phyloP scores from a whole-genome alignment of 2,797 vertebrate genomes.

The Enteromius anoplus region DNA sequence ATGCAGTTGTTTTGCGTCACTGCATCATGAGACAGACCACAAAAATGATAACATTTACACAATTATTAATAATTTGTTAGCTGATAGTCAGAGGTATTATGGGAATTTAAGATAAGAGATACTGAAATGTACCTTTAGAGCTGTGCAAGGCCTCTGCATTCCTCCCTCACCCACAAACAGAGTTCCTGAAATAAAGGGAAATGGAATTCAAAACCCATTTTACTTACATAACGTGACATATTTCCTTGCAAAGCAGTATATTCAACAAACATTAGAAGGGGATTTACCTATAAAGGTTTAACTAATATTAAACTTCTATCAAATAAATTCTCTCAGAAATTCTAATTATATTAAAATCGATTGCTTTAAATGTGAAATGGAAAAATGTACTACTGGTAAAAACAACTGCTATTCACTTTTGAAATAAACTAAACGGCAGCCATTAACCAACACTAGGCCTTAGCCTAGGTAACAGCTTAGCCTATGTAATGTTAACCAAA shows the following conservation, averaged over 20 bases:
- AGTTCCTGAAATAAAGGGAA: conserved; percentile 27
- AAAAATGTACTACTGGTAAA: not conserved
- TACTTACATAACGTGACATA: not conserved
- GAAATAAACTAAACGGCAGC: not conserved
- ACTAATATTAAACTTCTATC: not conserved
- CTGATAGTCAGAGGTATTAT: not conserved
- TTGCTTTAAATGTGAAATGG: not conserved
- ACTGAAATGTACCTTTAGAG: conserved; percentile 39
- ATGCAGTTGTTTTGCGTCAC: not conserved
- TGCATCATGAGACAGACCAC: not conserved
- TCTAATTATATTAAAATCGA: not conserved
- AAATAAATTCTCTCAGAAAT: not conserved
- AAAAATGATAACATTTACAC: not conserved
- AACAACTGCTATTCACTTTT: not conserved
- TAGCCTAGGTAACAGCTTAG: not conserved
- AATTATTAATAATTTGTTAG: not conserved
- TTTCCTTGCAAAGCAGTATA: not conserved
- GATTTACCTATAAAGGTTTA: not conserved
- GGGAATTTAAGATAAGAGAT: not conserved
- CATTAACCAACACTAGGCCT: not conserved
- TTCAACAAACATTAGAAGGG: not conserved
- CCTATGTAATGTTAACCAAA: not conserved
- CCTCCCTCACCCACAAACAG: not conserved
- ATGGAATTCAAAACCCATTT: not conserved
- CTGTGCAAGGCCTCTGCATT: not conserved